Base-by-base conservation (phyloP, 2,113 vertebrate genomes). In the Semnornis frantzii region DNA sequence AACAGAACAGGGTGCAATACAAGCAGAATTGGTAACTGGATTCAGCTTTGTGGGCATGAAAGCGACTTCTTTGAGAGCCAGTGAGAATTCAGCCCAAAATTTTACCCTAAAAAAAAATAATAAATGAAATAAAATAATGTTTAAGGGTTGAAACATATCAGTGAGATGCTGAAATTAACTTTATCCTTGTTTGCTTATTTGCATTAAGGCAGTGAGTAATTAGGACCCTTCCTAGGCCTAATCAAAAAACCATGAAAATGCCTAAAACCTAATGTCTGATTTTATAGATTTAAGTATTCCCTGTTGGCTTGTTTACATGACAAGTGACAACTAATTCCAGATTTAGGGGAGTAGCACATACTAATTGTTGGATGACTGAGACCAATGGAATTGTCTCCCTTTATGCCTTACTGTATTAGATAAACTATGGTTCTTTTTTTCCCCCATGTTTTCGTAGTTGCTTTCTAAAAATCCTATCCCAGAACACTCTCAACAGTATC, bases 271-370 rank as follows among this genome's bases (percentile, higher is more conserved):
- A 52, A 80, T 82, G 75, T 59, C 79, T 95, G 79, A 76, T 95
- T 95, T 89, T 91, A 91, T 89, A 84, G 68, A 91, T 85, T 92
- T 95, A 85, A 96, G 75, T 95, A 89, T 90, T 87, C 87, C 75
- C 87, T 42, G 27, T 59, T 92, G 90, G 37, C 71, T 95, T 95
- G 79, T 95, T 94, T 95, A 91, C 75, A 87, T 94, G 85, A 85
- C 72, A 94, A 95, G 90, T 92, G 94, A 93, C 93, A 94, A 89
- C 90, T 82, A 80, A 92, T 77, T 74, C 92, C 94, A 87, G 85
- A 90, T 91, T 96, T 93, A 85, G 79, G 42, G 31, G 48, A 83
- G 79, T 20, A 93, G 90, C 64, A 77, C 48, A 42, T 55, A 64
- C 34, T 76, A 59, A 73, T 94, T 3, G 0, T 79, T 82, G 50